Evolutionary conservation across 2,113 vertebrate species (phyloP).

Genomic region (Cephalophus harveyi): DNA sequence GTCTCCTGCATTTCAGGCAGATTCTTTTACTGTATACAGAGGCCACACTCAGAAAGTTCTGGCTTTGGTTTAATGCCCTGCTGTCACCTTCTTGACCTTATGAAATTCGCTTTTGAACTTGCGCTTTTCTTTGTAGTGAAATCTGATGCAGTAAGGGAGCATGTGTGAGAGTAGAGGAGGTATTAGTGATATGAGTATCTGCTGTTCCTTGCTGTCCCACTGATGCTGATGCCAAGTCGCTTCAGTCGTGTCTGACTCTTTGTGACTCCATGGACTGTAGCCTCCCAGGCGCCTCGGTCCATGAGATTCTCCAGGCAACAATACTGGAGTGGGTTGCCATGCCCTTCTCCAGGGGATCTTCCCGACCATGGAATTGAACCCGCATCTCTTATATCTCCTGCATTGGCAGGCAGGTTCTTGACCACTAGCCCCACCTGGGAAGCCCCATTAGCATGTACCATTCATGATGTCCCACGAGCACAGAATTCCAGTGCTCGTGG

Average conservation of each 20-base stretch:
- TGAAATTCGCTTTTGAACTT: slow-evolving; percentile 13
- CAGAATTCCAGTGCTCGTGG: background rate
- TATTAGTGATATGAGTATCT: background rate
- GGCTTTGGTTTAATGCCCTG: background rate
- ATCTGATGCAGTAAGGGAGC: background rate
- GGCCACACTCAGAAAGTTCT: background rate
- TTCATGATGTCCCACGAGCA: background rate
- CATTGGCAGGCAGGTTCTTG: background rate
- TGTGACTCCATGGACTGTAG: background rate
- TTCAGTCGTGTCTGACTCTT: background rate
- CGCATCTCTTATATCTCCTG: background rate
- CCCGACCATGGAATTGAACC: background rate
- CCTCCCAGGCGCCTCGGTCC: background rate
- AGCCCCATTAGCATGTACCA: background rate
- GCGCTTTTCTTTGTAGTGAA: background rate
- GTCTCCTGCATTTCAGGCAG: background rate
- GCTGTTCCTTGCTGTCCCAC: background rate
- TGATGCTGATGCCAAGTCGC: background rate
- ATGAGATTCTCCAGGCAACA: background rate
- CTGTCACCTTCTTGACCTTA: background rate
- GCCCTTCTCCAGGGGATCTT: background rate
- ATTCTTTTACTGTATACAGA: background rate
- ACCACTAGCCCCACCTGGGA: background rate
- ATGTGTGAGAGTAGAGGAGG: background rate
- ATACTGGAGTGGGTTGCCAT: background rate